A percentile compares a stretch with the other conserved stretches of the same genome.
These are phyloP conservation scores for Mesoligia furuncula DNA, from an alignment of 2,888 invertebrate genomes.

Conservation along the genomic window DNA sequence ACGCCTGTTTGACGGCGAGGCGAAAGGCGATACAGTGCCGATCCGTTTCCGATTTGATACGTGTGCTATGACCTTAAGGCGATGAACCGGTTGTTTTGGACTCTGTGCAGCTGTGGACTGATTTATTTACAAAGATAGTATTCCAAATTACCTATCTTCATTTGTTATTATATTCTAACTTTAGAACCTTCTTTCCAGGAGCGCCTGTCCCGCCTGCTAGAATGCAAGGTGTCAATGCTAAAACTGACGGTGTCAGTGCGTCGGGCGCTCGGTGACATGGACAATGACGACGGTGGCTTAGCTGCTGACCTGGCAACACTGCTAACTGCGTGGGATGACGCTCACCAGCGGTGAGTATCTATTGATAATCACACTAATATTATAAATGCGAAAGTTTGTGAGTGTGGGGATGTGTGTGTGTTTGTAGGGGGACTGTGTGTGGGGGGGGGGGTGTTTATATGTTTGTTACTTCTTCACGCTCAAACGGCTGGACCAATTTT, in stretches of 20 bases:
- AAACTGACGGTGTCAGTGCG: constrained; percentile 91
- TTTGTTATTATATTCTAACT: constrained; percentile 11
- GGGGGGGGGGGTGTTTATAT: too few relatives aligned
- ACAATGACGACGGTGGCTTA: constrained; percentile 86
- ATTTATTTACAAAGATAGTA: not conserved
- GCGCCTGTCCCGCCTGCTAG: constrained; percentile 87
- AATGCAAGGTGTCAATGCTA: constrained; percentile 90
- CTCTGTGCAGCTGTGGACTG: not conserved
- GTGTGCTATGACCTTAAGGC: too few relatives aligned
- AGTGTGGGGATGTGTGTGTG: too few relatives aligned
- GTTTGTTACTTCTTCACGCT: too few relatives aligned
- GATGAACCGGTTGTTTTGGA: not conserved
- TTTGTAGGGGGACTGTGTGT: too few relatives aligned
- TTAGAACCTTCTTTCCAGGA: constrained; percentile 80
- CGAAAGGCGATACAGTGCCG: too few relatives aligned
- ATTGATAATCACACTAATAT: too few relatives aligned
- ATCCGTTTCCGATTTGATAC: too few relatives aligned
- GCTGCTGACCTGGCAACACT: constrained; percentile 92
- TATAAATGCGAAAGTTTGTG: too few relatives aligned
- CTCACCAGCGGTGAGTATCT: constrained; percentile 91
- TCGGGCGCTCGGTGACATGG: constrained; percentile 88
- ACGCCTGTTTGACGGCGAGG: too few relatives aligned
- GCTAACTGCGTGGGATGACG: constrained; percentile 93
- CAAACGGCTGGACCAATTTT: too few relatives aligned
- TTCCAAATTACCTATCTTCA: not conserved